These are phyloP conservation scores for Halictus quadricinctus DNA, from an alignment of 2,888 invertebrate species.

Conservation along the genomic window DNA sequence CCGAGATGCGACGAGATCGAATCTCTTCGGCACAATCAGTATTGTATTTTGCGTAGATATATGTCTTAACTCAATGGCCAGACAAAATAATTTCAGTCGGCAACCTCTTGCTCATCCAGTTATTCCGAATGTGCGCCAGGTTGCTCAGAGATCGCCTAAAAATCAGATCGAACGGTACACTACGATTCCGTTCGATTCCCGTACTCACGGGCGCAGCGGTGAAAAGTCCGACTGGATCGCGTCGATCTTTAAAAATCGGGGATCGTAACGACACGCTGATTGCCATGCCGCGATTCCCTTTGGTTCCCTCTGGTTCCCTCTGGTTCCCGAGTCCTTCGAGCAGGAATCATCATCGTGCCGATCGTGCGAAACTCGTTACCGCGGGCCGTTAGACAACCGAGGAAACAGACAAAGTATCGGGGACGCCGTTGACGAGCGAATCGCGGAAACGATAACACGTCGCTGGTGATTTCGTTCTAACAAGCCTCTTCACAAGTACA, in stretches of 20 bases:
- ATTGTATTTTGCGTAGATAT: not conserved
- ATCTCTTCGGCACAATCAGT: too few relatives aligned
- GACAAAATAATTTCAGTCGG: not conserved
- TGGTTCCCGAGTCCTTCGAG: constrained; percentile 29
- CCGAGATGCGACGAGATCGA: not conserved
- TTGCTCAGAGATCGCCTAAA: constrained; percentile 27
- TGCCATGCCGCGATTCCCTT: constrained; percentile 40
- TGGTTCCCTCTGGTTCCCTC: constrained; percentile 23
- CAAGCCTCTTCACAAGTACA: not conserved
- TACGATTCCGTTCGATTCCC: constrained; percentile 42
- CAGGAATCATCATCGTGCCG: constrained; percentile 45
- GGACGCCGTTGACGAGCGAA: constrained; percentile 48
- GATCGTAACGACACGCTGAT: constrained; percentile 38
- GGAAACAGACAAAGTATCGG: constrained; percentile 40
- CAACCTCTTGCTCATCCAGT: not conserved
- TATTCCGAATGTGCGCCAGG: constrained; percentile 10
- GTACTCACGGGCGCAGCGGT: constrained; percentile 7
- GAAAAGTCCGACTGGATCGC: constrained; percentile 27
- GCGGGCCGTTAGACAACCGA: constrained; percentile 46
- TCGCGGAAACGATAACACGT: constrained; percentile 18
- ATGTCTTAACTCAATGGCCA: not conserved
- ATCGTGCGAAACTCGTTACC: constrained; percentile 58
- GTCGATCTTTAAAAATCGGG: constrained; percentile 31
- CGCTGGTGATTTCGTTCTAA: not conserved
- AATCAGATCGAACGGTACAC: constrained; percentile 52